phyloP scores from a whole-genome alignment of 1,140 invertebrate species.

The Zaprionus capensis region DNA sequence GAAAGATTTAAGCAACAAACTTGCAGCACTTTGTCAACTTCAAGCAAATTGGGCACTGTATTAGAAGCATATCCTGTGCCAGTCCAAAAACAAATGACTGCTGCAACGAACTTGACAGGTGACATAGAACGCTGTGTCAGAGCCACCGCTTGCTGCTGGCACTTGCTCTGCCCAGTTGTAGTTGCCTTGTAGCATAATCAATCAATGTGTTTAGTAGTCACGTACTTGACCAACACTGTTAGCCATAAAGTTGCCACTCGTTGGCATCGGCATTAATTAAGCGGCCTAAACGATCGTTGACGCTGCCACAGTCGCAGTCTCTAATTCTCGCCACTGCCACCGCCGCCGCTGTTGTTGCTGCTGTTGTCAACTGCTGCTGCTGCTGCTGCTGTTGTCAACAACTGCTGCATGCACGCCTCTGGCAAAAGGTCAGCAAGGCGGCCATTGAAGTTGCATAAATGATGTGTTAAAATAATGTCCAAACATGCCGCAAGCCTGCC shows the following conservation, averaged over 20 bases:
- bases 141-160: background rate
- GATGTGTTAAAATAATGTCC: conserved; percentile 65
- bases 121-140: conserved; percentile 19
- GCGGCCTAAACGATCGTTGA: conserved; percentile 50
- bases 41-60: background rate
- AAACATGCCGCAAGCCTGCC: conserved; percentile 33
- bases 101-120: conserved; percentile 46
- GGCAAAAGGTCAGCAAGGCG: conserved; percentile 64
- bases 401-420: conserved; percentile 34
- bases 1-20: conserved; percentile 60
- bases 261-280: conserved; percentile 56
- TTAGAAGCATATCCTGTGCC: background rate
- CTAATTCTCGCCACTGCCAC: conserved; percentile 6
- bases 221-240: conserved; percentile 53
- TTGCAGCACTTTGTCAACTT: conserved; percentile 25
- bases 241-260: conserved; percentile 54
- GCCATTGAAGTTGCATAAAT: conserved; percentile 70
- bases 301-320: conserved; percentile 9
- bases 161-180: conserved; percentile 8
- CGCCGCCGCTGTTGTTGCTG: conserved; percentile 11
- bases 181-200: conserved; percentile 50
- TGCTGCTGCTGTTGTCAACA: conserved; percentile 33
- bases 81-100: conserved; percentile 29
- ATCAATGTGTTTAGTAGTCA: conserved; percentile 40
- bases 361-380: conserved; percentile 11